phyloP scores from a whole-genome alignment of 92 coral and sea anemone genomes.

The Epizoanthus illoricatus region DNA sequence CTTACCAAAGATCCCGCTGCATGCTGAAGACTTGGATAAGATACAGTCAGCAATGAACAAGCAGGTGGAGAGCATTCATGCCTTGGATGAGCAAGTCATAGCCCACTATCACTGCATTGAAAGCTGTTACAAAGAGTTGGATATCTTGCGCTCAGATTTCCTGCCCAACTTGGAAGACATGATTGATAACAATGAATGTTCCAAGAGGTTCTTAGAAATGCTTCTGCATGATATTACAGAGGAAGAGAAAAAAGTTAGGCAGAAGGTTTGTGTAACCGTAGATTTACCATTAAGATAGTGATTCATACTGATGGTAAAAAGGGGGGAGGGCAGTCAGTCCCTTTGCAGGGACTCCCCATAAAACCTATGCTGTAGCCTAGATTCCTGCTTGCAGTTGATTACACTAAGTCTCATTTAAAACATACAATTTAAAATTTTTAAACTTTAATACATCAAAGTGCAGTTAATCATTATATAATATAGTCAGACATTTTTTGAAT shows the following conservation, averaged over 20 bases:
- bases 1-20: slow-evolving; percentile 80
- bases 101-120: slow-evolving; percentile 63
- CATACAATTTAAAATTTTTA: too few relatives aligned
- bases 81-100: slow-evolving; percentile 61
- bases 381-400: too few relatives aligned
- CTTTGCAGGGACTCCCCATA: too few relatives aligned
- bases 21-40: slow-evolving; percentile 68
- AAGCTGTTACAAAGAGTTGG: slow-evolving; percentile 62
- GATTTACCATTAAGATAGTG: too few relatives aligned
- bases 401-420: too few relatives aligned
- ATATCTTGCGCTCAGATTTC: slow-evolving; percentile 62
- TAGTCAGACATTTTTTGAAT: too few relatives aligned
- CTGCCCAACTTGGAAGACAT: slow-evolving; percentile 68
- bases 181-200: slow-evolving; percentile 55
- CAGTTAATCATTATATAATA: too few relatives aligned
- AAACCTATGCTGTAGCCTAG: too few relatives aligned
- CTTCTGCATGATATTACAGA: slow-evolving; percentile 68
- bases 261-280: slow-evolving; percentile 41
- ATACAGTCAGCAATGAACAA: slow-evolving; percentile 63
- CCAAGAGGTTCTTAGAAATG: slow-evolving; percentile 61
- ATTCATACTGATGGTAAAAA: too few relatives aligned
- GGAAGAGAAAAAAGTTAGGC: slow-evolving; percentile 57
- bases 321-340: too few relatives aligned
- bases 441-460: too few relatives aligned
- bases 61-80: slow-evolving; percentile 64